Conservation (phyloP, 92 coral and sea anemone genomes). For the Anthopleura xanthogrammica region DNA sequence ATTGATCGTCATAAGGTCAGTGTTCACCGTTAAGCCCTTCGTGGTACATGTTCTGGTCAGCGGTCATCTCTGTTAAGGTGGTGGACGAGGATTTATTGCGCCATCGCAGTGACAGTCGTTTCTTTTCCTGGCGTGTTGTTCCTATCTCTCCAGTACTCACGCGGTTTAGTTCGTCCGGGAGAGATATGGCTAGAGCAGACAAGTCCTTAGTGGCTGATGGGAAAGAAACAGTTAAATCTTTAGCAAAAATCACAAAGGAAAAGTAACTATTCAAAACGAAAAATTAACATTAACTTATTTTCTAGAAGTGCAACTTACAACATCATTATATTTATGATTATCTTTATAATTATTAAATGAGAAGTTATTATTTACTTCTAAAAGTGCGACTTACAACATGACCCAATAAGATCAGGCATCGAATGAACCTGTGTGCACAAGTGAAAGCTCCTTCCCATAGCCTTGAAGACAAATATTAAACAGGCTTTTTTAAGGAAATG, state of each 20-base stretch:
- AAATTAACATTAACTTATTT: not conserved
- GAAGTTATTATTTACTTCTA: not conserved
- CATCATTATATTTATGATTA: too few relatives aligned
- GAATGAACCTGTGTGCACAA: not conserved
- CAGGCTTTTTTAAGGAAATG: conserved; percentile 4
- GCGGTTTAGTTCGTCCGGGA: conserved; percentile 89
- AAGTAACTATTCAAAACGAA: not conserved
- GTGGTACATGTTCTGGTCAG: conserved; percentile 7
- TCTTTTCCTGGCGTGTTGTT: conserved; percentile 58
- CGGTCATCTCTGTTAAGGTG: not conserved
- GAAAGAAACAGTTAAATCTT: not conserved
- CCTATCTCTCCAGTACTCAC: conserved; percentile 50
- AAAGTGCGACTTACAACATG: not conserved
- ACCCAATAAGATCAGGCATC: not conserved
- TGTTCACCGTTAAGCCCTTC: conserved; percentile 42
- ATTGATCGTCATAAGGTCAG: not conserved
- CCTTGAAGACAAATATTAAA: conserved; percentile 10
- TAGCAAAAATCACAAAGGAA: not conserved
- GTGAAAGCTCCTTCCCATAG: not conserved
- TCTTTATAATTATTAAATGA: too few relatives aligned
- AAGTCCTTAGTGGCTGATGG: conserved; percentile 47
- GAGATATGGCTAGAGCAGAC: conserved; percentile 67
- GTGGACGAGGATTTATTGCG: conserved; percentile 56
- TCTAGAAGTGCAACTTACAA: not conserved
- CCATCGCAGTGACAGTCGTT: conserved; percentile 68